Evolutionary conservation across 2,797 vertebrate genomes (phyloP).

Genomic region (Calcarius lapponicus): DNA sequence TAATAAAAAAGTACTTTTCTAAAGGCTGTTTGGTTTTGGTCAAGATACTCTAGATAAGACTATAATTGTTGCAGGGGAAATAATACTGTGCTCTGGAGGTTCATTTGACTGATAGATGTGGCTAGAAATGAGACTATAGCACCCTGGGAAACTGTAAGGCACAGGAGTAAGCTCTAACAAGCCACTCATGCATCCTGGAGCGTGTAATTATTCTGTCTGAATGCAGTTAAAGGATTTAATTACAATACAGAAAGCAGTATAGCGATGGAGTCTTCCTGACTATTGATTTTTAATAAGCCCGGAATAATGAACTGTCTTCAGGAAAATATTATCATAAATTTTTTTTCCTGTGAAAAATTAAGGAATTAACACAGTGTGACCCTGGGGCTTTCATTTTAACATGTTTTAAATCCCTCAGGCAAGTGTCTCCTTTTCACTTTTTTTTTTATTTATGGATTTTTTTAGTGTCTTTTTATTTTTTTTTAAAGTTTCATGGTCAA

Average conservation of each 20-base stretch:
- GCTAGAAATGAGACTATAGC: neutral
- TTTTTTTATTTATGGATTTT: too few relatives aligned
- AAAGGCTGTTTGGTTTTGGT: neutral
- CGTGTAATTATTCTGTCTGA: constrained; percentile 22
- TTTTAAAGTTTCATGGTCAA: neutral
- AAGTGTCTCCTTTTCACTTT: neutral
- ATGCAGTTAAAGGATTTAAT: constrained; percentile 27
- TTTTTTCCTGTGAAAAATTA: constrained; percentile 1
- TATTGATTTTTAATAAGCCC: constrained; percentile 36
- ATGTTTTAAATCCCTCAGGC: neutral
- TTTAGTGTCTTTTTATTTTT: neutral
- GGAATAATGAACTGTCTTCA: constrained; percentile 10
- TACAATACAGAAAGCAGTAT: neutral
- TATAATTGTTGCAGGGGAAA: neutral
- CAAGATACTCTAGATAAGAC: neutral
- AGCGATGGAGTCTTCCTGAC: neutral
- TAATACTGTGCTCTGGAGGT: neutral
- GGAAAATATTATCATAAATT: constrained; percentile 18
- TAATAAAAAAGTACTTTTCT: neutral
- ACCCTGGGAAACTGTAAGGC: neutral
- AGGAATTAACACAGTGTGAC: neutral
- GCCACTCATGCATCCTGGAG: neutral
- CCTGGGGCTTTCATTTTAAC: neutral
- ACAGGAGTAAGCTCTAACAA: neutral
- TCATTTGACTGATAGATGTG: neutral